A percentile compares a stretch with the other conserved stretches of the same genome.
These are phyloP conservation scores for Apamea epomidion DNA, from an alignment of 2,888 invertebrate genomes.

Conservation along the genomic window DNA sequence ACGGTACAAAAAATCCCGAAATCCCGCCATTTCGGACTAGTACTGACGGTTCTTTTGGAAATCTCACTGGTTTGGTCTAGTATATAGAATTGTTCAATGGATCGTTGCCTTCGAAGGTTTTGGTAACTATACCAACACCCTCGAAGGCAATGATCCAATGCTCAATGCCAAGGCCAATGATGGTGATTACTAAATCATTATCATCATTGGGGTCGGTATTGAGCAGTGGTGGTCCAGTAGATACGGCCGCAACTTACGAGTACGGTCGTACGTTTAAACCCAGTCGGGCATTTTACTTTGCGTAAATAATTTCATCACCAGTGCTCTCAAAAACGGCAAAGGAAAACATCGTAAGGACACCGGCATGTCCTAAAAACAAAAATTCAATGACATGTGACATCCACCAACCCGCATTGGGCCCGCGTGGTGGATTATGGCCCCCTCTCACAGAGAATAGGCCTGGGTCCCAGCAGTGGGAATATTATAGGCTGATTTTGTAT, in stretches of 20 bases:
- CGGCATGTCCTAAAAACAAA: background rate
- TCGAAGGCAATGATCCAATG: too few relatives aligned
- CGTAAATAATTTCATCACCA: too few relatives aligned
- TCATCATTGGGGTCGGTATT: background rate
- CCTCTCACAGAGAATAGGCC: background rate
- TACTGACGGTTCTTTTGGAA: slow-evolving; percentile 6
- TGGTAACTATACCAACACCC: too few relatives aligned
- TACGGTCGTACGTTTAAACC: too few relatives aligned
- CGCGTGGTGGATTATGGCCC: background rate
- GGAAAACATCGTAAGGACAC: background rate
- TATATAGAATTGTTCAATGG: background rate
- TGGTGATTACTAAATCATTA: too few relatives aligned
- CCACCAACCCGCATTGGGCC: too few relatives aligned
- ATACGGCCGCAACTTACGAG: too few relatives aligned
- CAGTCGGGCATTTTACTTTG: too few relatives aligned
- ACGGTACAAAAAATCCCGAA: slow-evolving; percentile 27
- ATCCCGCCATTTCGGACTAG: slow-evolving; percentile 11
- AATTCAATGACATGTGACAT: background rate
- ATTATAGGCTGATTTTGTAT: background rate
- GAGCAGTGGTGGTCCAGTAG: background rate
- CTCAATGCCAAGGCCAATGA: too few relatives aligned
- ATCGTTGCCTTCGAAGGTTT: background rate
- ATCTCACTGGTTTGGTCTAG: background rate
- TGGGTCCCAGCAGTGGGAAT: background rate
- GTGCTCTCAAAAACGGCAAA: background rate